These are phyloP conservation scores for Escarpia spicata DNA, from an alignment of 2,888 invertebrate species.

Conservation along the genomic window DNA sequence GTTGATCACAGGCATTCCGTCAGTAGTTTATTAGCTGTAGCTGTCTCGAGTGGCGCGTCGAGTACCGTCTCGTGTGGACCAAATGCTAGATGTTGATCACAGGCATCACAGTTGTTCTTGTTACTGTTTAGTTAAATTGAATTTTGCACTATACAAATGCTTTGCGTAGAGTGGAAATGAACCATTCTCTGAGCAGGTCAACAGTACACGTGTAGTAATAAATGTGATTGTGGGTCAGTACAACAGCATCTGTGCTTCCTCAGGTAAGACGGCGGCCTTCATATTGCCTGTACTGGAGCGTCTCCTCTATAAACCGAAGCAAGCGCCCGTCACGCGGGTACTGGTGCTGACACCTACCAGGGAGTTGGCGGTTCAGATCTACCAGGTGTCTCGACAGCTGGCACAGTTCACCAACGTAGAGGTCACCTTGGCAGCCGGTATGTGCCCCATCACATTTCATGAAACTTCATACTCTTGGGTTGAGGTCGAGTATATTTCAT, in stretches of 20 bases:
- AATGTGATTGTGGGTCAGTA: background rate
- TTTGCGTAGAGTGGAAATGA: no score
- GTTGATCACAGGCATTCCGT: no score
- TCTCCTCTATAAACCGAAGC: constrained; percentile 84
- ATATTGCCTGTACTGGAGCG: constrained; percentile 97
- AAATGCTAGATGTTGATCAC: no score
- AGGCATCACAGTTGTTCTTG: no score
- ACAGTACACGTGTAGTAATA: background rate
- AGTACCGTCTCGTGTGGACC: no score
- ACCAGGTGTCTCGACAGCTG: constrained; percentile 90
- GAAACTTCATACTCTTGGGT: background rate
- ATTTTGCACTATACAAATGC: no score
- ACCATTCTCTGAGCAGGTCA: no score
- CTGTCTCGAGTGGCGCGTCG: no score
- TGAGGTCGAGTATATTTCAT: background rate
- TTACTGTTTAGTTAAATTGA: no score
- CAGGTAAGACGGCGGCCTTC: constrained; percentile 98
- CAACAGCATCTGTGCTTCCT: background rate
- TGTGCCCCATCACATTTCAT: background rate
- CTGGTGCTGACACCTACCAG: constrained; percentile 95
- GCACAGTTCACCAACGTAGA: constrained; percentile 80
- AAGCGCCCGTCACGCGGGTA: constrained; percentile 78
- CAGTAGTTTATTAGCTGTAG: no score
- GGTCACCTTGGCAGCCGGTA: constrained; percentile 63
- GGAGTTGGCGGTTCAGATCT: constrained; percentile 97